These are phyloP conservation scores for Sphaeridia pumilis DNA, from an alignment of 2,888 invertebrate species.

Conservation along the genomic window DNA sequence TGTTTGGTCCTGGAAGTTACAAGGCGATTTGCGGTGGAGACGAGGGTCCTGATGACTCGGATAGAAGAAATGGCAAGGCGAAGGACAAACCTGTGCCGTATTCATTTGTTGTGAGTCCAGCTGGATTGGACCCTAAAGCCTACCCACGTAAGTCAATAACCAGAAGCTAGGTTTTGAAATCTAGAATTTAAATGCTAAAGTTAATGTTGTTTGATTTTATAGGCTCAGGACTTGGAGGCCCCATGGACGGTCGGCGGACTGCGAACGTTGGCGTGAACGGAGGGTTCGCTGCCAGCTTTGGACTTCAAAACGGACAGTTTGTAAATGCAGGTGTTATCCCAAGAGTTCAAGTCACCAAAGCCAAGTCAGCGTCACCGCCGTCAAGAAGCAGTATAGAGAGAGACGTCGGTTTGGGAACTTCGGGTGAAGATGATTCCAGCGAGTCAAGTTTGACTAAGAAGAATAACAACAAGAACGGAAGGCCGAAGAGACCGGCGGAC, in stretches of 20 bases:
- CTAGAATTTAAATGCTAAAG: no score
- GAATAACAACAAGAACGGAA: slow-evolving; percentile 36
- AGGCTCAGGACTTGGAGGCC: slow-evolving; percentile 6
- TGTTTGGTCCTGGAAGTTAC: slow-evolving; percentile 71
- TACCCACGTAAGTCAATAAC: slow-evolving; percentile 24
- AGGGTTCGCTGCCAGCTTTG: slow-evolving; percentile 7
- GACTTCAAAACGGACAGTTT: slow-evolving; percentile 27
- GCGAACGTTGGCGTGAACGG: slow-evolving; percentile 4
- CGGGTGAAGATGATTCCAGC: slow-evolving; percentile 66
- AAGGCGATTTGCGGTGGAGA: slow-evolving; percentile 21
- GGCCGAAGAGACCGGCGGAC: no score
- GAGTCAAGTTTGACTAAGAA: slow-evolving; percentile 62
- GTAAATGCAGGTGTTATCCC: slow-evolving; percentile 33
- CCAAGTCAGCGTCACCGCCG: slow-evolving; percentile 26
- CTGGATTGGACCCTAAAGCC: slow-evolving; percentile 33
- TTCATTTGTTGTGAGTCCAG: slow-evolving; percentile 33
- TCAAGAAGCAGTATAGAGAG: slow-evolving; percentile 42
- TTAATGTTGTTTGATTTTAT: background rate
- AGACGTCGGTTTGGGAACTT: slow-evolving; percentile 69
- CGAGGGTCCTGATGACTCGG: slow-evolving; percentile 4
- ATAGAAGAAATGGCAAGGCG: slow-evolving; percentile 7
- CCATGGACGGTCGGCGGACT: slow-evolving; percentile 16
- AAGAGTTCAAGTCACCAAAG: slow-evolving; percentile 25
- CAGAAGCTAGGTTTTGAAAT: no score
- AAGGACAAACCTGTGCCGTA: slow-evolving; percentile 34